Conservation (phyloP, 2,797 vertebrate genomes). For the Amphiprion clarkii region DNA sequence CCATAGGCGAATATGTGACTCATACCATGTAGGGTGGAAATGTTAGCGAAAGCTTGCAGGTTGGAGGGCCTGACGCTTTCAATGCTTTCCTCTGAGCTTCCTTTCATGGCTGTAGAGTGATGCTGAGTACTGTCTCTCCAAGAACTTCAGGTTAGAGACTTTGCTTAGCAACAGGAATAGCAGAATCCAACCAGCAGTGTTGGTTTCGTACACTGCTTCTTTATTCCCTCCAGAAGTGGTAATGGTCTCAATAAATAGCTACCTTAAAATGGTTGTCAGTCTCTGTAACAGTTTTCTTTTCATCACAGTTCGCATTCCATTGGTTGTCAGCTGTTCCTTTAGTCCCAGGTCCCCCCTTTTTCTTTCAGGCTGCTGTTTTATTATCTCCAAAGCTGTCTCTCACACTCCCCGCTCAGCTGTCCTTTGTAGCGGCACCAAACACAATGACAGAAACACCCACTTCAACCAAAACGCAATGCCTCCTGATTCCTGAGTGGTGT, state of each 20-base stretch:
- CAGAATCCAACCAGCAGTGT: constrained; percentile 64
- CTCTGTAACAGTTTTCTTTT: constrained; percentile 72
- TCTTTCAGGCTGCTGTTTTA: constrained; percentile 73
- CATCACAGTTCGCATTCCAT: constrained; percentile 74
- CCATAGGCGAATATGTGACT: constrained; percentile 92
- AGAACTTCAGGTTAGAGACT: constrained; percentile 79
- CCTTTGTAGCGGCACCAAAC: constrained; percentile 82
- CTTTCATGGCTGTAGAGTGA: constrained; percentile 85
- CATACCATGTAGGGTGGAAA: constrained; percentile 92
- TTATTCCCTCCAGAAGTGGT: constrained; percentile 58
- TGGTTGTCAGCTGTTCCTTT: constrained; percentile 70
- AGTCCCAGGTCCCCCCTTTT: constrained; percentile 69
- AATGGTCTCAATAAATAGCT: constrained; percentile 68
- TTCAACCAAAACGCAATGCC: constrained; percentile 75
- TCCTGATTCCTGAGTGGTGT: constrained; percentile 75
- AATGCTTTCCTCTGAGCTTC: constrained; percentile 89
- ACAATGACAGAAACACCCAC: constrained; percentile 85
- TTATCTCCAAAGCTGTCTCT: constrained; percentile 75
- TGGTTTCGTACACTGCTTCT: constrained; percentile 65
- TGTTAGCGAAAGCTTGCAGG: constrained; percentile 90
- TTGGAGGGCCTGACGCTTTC: constrained; percentile 88
- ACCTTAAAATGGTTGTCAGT: constrained; percentile 79
- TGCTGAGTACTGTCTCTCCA: constrained; percentile 58
- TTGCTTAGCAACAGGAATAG: constrained; percentile 81
- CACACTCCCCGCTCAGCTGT: constrained; percentile 77